Evolutionary conservation across 2,113 vertebrate genomes (phyloP).

Genomic region (Marmota monax): DNA sequence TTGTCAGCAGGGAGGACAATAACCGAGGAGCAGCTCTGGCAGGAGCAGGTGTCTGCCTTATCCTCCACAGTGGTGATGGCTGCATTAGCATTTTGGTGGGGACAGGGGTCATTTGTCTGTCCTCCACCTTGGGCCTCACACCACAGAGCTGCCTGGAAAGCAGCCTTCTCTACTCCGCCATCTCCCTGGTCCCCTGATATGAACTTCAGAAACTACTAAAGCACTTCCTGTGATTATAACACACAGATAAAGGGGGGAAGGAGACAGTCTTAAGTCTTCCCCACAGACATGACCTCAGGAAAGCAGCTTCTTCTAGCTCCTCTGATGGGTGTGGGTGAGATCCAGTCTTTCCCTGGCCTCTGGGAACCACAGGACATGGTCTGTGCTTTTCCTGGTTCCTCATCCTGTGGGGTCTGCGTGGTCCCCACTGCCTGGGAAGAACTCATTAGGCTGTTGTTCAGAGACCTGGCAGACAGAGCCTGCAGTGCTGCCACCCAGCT

Average conservation of each 20-base stretch:
- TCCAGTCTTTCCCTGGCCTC: neutral
- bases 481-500: neutral
- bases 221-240: neutral
- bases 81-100: too few species aligned
- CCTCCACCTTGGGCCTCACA: too few species aligned
- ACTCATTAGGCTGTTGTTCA: neutral
- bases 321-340: neutral
- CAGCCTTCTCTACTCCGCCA: too few species aligned
- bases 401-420: neutral
- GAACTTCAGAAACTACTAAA: neutral
- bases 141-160: too few species aligned
- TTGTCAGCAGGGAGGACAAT: too few species aligned
- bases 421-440: fast-evolving
- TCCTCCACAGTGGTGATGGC: too few species aligned
- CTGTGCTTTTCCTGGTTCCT: neutral
- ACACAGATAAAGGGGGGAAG: neutral
- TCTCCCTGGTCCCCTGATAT: too few species aligned
- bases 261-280: neutral
- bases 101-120: too few species aligned
- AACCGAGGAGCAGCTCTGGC: too few species aligned
- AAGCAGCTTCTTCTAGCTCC: neutral
- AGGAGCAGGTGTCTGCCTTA: too few species aligned
- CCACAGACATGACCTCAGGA: too few species aligned
- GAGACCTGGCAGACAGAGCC: neutral
- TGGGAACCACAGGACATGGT: neutral